Base-by-base conservation (phyloP, 30 jellyfish, hydroid and myxozoan species). In the Haliclystus octoradiatus region DNA sequence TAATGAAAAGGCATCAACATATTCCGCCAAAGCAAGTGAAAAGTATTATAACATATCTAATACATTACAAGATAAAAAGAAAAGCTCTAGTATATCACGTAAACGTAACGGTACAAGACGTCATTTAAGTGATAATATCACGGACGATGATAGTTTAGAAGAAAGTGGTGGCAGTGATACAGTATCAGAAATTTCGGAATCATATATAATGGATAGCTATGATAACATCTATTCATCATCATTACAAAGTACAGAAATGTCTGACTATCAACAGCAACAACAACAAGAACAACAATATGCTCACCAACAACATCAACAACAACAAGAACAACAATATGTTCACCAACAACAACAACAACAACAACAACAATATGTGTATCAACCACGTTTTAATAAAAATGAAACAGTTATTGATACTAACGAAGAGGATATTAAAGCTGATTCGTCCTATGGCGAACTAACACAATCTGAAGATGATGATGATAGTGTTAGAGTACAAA, bases 401-500 rank as follows among this genome's bases (percentile, higher is more conserved):
- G 19, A 40, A 5, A 40, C 19, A 40, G 57, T 19, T 9, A 40
- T 9, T 19, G 19, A 19, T 19, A 40, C 19, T 40, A 19, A 40
- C 9, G 14, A 19, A 9, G 19, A 9, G 9, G 57, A 5, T 9
- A 19, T 5, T 9, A 40, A 9, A 19, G 57, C 9, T 9, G 19
- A 40, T 40, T 9, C 19, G 57, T 40, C 57, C 57, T 40, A 40
- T 19, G 57, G 19, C 57, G 57, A 40, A 40, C 14, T 19, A 19
- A 40, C 57, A 9, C 9, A 9, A 9, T 40, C 57, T 5, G 57
- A 40, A 52, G 88, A 73, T 62, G 60, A 71, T 64, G 81, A 78
- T 15, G 81, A 29, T 22, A 78, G 67, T 27, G 88, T 65, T 26
- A 62, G 88, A 31, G 63, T 82, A 15, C 72, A 82, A 49, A 62